phyloP scores from a whole-genome alignment of 2,888 invertebrate species.

The Panopea generosa region DNA sequence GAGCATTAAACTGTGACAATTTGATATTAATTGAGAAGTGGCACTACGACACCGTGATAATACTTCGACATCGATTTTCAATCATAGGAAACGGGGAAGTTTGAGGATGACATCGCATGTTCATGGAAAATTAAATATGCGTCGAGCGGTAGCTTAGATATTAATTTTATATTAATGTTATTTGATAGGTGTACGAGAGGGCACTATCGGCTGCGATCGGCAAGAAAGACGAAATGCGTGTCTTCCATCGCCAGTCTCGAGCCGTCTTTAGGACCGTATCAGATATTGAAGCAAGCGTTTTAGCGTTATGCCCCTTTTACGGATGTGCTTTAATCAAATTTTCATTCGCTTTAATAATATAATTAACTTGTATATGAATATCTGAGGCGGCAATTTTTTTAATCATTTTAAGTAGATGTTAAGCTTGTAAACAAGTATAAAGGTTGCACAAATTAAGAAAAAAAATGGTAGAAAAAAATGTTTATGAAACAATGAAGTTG shows the following conservation, averaged over 20 bases:
- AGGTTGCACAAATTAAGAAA: no score
- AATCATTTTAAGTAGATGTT: no score
- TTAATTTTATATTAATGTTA: conserved; percentile 15
- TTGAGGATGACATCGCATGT: conserved; percentile 16
- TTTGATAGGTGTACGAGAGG: conserved; percentile 8
- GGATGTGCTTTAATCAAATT: conserved; percentile 5
- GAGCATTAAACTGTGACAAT: no score
- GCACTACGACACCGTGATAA: not conserved
- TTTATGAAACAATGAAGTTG: no score
- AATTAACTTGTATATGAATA: no score
- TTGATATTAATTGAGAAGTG: no score
- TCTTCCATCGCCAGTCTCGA: not conserved
- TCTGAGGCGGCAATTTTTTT: no score
- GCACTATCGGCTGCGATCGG: conserved; percentile 6
- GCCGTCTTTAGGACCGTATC: conserved; percentile 4
- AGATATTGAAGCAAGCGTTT: not conserved
- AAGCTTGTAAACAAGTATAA: no score
- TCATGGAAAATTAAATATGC: conserved; percentile 6
- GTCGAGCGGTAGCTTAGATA: not conserved
- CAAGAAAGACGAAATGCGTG: not conserved
- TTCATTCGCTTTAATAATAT: not conserved
- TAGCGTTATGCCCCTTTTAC: conserved; percentile 1
- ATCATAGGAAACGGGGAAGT: not conserved
- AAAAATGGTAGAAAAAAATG: no score
- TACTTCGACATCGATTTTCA: not conserved